These are phyloP conservation scores for Selene dorsalis DNA, from an alignment of 2,797 vertebrate species.

Conservation along the genomic window DNA sequence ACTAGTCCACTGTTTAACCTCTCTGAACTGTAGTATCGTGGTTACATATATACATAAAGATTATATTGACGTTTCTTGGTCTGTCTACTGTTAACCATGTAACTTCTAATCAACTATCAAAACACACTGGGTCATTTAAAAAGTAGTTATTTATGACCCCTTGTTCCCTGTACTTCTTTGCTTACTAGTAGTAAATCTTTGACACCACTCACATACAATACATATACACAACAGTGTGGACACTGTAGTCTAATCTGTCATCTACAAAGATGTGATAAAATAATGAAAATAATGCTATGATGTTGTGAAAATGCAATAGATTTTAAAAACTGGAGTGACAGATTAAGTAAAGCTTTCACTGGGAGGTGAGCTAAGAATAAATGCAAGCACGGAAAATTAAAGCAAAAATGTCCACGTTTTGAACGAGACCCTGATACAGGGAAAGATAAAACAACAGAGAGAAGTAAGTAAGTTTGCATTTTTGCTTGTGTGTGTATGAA, in stretches of 20 bases:
- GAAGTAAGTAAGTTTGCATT: background rate
- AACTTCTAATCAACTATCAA: too few species aligned
- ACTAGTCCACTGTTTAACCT: background rate
- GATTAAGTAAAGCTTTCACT: background rate
- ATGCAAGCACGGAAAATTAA: background rate
- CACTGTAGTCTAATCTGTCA: too few species aligned
- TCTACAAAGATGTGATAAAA: background rate
- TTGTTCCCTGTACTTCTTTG: background rate
- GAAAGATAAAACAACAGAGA: background rate
- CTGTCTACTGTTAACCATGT: background rate
- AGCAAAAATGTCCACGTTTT: background rate
- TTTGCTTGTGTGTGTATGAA: background rate
- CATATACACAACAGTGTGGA: background rate
- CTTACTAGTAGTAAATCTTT: background rate
- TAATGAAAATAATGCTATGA: background rate
- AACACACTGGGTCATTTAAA: background rate
- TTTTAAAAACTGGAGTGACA: background rate
- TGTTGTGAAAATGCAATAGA: background rate
- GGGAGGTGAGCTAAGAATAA: background rate
- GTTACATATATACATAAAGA: background rate
- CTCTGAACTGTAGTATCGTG: background rate
- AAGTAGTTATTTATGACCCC: background rate
- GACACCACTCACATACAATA: background rate
- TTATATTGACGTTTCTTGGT: background rate
- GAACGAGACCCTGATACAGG: background rate